Evolutionary conservation across 1,140 invertebrate genomes (phyloP).

Genomic region (Conopomorpha cramerella): DNA sequence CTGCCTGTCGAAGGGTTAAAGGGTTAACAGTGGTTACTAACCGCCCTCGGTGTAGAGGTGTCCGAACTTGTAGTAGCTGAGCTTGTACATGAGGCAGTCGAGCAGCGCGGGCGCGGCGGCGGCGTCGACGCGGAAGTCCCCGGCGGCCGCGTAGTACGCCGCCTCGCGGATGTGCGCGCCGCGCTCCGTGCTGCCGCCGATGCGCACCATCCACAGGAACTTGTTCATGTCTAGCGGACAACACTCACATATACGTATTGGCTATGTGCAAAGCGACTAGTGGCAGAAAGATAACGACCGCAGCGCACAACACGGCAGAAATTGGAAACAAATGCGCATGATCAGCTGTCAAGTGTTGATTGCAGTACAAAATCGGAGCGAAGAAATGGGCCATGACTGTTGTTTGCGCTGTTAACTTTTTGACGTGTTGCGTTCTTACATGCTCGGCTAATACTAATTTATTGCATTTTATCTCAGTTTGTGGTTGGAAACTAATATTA

Average conservation of each 20-base stretch:
- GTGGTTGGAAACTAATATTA: no score
- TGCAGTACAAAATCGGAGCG: no score
- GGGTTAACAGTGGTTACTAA: constrained; percentile 30
- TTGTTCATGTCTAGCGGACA: constrained; percentile 87
- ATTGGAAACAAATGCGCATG: no score
- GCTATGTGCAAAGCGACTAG: not conserved
- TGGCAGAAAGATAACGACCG: no score
- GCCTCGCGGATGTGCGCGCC: constrained; percentile 94
- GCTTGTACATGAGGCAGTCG: constrained; percentile 96
- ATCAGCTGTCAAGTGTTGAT: no score
- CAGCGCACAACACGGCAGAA: no score
- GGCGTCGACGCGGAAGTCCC: constrained; percentile 93
- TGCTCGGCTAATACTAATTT: no score
- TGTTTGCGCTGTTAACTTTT: no score
- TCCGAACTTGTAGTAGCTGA: constrained; percentile 95
- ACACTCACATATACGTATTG: not conserved
- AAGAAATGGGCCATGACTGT: no score
- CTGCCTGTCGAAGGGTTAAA: no score
- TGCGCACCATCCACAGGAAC: constrained; percentile 99
- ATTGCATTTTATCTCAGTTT: no score
- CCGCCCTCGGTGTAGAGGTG: constrained; percentile 94
- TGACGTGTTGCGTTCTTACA: no score
- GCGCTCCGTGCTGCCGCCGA: constrained; percentile 94
- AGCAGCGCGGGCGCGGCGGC: constrained; percentile 85
- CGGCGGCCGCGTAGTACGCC: constrained; percentile 93